Evolutionary conservation across 2,888 invertebrate genomes (phyloP), one percentile per base, ranked within the genome.

Genomic region (Heliconius cydno): DNA sequence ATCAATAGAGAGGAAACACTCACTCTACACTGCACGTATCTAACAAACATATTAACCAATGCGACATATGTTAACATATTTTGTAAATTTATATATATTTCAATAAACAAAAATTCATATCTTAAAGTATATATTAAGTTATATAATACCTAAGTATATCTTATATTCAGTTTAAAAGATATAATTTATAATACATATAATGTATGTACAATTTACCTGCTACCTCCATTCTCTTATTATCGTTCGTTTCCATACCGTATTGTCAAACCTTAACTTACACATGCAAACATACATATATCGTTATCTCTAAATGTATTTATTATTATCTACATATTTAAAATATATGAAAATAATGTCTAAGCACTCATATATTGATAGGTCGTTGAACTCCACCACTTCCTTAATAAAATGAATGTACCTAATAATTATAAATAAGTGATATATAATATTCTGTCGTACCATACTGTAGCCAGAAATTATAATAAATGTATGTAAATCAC

Each of bases 11-110:
- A 85, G 82, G 85, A 86, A 85, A 57, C 22, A n/a, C n/a, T n/a
- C n/a, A 57, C 57, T 52, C 83, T 83, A 86, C 86, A 82, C 82
- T 88, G 86, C 85, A 87, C 82, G 85, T 86, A 85, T 86, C 86
- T 80, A 30, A 79, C 67, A 76, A 34, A 78, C n/a, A 52, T 79
- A 74, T 38, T 34, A 34, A 65, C 15, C 12, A 28, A 9, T 38
- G 34, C 46, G 46, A 46, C 15, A 46, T 46, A 15, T 19, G n/a
- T 65, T 65, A 41, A 41, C 41, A 41, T 65, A 22, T 28, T 46
- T 28, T 46, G 38, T 75, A 65, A 65, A 4, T 75, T 75, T 74
- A 5, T 15, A 6, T 46, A 15, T 46, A 46, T 46, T 46, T 46
- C 46, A 46, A 46, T 46, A 46, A 46, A 46, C 46, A 46, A 46